phyloP scores from a whole-genome alignment of 2,888 invertebrate genomes.

The Microplitis deprimator region DNA sequence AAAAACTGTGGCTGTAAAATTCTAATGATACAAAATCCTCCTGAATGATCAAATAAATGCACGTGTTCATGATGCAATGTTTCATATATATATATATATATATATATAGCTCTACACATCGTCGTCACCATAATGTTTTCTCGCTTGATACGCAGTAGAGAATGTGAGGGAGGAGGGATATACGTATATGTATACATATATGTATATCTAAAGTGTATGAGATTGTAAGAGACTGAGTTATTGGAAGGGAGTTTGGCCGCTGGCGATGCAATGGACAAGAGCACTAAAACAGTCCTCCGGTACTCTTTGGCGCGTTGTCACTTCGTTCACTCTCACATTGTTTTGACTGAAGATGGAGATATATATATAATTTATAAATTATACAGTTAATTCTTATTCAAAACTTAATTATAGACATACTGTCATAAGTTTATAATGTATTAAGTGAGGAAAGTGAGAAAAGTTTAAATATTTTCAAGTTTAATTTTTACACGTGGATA shows the following conservation, averaged over 20 bases:
- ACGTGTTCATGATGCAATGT: slow-evolving; percentile 22
- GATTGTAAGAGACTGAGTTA: slow-evolving; percentile 30
- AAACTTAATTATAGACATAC: not conserved
- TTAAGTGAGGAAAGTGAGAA: not conserved
- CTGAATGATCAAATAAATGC: not conserved
- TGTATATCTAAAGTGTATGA: slow-evolving; percentile 25
- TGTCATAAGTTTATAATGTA: not conserved
- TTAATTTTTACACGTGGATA: not conserved
- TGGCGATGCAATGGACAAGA: slow-evolving; percentile 47
- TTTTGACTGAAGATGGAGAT: not conserved
- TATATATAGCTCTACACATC: not conserved
- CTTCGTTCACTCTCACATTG: slow-evolving; percentile 45
- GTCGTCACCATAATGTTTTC: slow-evolving; percentile 16
- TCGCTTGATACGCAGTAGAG: slow-evolving; percentile 13
- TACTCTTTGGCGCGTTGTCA: slow-evolving; percentile 58
- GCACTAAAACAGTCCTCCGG: slow-evolving; percentile 62
- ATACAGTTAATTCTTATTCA: not conserved
- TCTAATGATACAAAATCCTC: not conserved
- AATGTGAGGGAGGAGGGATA: slow-evolving; percentile 32
- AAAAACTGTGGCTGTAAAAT: slow-evolving; percentile 9
- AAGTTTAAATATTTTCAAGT: not conserved
- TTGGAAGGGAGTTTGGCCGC: slow-evolving; percentile 41
- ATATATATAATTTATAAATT: not conserved
- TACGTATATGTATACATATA: slow-evolving; percentile 1
- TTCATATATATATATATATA: slow-evolving; percentile 19